A percentile compares a stretch with the other conserved stretches of the same genome.
These are phyloP conservation scores for Hepsetus odoe DNA, from an alignment of 2,113 vertebrate species.

Conservation along the genomic window DNA sequence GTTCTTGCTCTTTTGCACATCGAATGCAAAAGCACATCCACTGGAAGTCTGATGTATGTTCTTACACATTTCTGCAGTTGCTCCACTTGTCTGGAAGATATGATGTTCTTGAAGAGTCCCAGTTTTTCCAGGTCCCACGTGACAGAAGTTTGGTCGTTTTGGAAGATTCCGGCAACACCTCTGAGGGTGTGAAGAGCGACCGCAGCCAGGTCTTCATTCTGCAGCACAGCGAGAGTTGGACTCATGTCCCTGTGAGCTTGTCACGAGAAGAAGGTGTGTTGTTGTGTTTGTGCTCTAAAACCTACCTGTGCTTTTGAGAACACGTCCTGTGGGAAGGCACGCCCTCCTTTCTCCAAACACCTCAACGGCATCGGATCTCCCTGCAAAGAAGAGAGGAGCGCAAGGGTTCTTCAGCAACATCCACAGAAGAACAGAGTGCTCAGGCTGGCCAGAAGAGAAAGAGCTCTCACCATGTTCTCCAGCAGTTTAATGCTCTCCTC, in stretches of 20 bases:
- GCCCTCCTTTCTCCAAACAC: neutral
- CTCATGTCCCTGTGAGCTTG: neutral
- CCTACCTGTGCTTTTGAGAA: constrained; percentile 2
- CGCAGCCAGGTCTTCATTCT: constrained; percentile 10
- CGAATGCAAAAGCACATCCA: neutral
- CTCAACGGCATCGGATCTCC: neutral
- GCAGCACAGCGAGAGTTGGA: neutral
- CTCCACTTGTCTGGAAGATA: constrained; percentile 8
- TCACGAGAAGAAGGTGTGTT: neutral
- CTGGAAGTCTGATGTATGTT: neutral
- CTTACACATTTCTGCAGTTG: constrained; percentile 20
- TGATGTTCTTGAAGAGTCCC: neutral
- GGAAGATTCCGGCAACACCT: constrained; percentile 9
- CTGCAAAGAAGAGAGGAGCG: neutral
- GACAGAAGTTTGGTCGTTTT: constrained; percentile 11
- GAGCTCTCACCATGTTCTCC: neutral
- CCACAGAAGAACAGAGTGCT: neutral
- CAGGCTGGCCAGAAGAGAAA: neutral
- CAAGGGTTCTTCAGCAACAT: neutral
- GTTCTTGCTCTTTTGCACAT: neutral
- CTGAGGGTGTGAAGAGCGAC: constrained; percentile 32
- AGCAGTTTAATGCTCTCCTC: constrained; percentile 1
- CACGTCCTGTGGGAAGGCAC: neutral
- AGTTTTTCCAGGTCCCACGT: neutral
- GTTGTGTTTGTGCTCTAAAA: neutral